Evolutionary conservation across 2,797 vertebrate species (phyloP).

Genomic region (Falco concolor): DNA sequence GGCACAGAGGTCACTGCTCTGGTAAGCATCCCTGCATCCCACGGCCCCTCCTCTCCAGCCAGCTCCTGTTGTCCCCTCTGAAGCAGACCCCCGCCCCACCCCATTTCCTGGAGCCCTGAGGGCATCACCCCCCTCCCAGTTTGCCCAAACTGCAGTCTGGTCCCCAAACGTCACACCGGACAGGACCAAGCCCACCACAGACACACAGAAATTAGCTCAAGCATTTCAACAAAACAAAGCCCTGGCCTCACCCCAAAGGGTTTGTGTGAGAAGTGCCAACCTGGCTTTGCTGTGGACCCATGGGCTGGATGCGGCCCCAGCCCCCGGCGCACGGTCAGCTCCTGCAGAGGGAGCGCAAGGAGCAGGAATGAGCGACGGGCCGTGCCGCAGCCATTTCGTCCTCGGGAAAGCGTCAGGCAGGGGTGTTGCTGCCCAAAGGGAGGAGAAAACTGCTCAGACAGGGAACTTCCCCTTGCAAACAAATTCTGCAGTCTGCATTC

Average conservation of each 20-base stretch:
- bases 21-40: neutral
- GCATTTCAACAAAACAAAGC: fast-evolving
- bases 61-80: neutral
- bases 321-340: no score
- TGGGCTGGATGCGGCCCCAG: neutral
- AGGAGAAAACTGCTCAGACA: neutral
- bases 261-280: neutral
- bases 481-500: neutral
- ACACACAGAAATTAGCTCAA: fast-evolving
- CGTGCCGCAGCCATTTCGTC: neutral
- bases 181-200: neutral
- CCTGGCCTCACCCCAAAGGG: neutral
- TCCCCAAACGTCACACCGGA: fast-evolving
- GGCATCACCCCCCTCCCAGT: fast-evolving
- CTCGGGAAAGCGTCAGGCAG: neutral
- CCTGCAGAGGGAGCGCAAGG: constrained; percentile 60
- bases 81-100: neutral
- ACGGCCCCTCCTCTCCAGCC: neutral
- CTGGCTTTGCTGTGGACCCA: neutral
- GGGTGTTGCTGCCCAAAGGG: neutral
- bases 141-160: neutral
- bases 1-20: fast-evolving
- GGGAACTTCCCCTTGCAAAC: neutral
- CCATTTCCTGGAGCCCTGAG: neutral
- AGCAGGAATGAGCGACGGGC: neutral